Conservation (phyloP, 2,888 invertebrate species). For the Ommatoiulus sabulosus region DNA sequence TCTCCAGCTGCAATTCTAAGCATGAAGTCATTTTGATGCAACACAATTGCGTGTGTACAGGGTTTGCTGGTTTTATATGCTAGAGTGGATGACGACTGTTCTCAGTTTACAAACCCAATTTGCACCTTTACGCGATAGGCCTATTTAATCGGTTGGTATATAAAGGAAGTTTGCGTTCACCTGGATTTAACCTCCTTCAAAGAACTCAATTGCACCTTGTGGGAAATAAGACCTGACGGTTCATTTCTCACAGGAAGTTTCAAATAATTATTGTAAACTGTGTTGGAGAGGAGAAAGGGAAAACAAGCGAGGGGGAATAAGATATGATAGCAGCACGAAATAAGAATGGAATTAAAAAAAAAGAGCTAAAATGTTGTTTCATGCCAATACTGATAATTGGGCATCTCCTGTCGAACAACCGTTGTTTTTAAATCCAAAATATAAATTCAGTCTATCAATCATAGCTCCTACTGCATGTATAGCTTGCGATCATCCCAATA, state of each 20-base stretch:
- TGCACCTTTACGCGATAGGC: neutral
- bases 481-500: neutral
- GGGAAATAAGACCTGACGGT: neutral
- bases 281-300: constrained; percentile 27
- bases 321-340: neutral
- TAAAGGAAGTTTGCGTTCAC: neutral
- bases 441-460: neutral
- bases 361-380: neutral
- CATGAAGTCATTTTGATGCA: too few species aligned
- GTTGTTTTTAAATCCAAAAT: constrained; percentile 15
- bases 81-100: constrained; percentile 11
- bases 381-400: neutral
- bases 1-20: too few species aligned
- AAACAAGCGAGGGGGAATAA: neutral
- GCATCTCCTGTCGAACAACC: neutral
- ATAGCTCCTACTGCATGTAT: too few species aligned
- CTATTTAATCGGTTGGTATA: neutral
- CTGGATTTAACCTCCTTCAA: constrained; percentile 15
- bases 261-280: neutral
- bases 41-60: neutral
- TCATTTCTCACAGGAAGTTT: constrained; percentile 14
- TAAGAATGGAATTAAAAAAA: neutral
- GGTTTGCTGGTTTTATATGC: neutral
- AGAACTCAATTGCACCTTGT: constrained; percentile 34
- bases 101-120: constrained; percentile 24